Base-by-base conservation (phyloP, 2,888 invertebrate genomes). In the Perdita meconis region DNA sequence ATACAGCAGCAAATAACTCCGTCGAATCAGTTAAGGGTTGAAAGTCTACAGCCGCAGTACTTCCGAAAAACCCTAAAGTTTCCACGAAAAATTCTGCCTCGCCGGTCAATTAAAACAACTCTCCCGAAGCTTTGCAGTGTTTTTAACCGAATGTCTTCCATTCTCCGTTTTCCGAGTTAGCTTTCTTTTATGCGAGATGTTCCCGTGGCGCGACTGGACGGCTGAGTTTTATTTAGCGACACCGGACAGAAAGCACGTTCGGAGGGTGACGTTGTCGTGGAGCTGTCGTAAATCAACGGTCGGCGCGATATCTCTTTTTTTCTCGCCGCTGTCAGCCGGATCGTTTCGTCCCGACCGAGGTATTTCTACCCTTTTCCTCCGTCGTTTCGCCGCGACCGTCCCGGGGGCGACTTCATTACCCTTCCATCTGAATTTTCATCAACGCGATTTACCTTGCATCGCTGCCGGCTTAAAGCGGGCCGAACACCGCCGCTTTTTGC, bases 141-240 rank as follows among this genome's bases (percentile, higher is more conserved):
- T 10, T 47, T 47, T 47, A 22, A 16, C 47, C 16, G 47, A 19
- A n/a, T 44, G 8, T 44, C 44, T 44, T 44, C 16, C 44, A n/a
- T n/a, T 47, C 47, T 19, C 12, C 47, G 3, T 10, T 47, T 19
- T 3, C 2, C 47, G 19, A 22, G 22, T 22, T 47, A 19, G 19
- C 47, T 47, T 47, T 19, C 22, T 19, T 22, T 47, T 47, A 2
- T 36, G 10, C 30, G 19, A n/a, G 36, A 56, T n/a, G 19, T n/a
- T 19, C 55, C 5, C 12, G 16, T n/a, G n/a, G 30, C 42, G 19
- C 30, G 30, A 30, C n/a, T 12, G 22, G 6, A 30, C 42, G 36
- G 42, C 42, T 24, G 70, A 73, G 67, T 75, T 76, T 82, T 79
- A 70, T 76, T 76, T 73, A 79, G 82, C 82, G 57, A 44, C 22